Base-by-base conservation (phyloP, 1,140 invertebrate genomes). In the Lucilia cuprina region DNA sequence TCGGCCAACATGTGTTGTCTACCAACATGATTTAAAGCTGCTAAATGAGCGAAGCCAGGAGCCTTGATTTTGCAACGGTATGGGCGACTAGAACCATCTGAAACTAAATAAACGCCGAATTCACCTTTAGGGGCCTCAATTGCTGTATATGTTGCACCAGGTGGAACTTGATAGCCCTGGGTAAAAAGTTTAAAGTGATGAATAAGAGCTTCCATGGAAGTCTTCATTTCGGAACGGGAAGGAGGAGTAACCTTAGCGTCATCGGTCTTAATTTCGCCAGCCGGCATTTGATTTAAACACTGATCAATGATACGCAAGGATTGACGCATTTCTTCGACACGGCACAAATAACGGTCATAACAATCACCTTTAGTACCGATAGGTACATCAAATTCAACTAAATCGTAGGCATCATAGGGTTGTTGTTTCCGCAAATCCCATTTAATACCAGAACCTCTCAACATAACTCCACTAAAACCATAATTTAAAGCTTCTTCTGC, bases 181-280 rank as follows among this genome's bases (percentile, higher is more conserved):
- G 97, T 98, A 92, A 97, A 99, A 75, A 99, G 92, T 92, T 99
- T 99, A 92, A 99, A 99, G 91, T 99, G 98, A 92, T 99, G 99
- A 91, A 99, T 99, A 47, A 99, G 92, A 0, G 98, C 96, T 92
- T 99, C 99, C 99, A 99, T 99, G 0, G 98, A 99, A 0, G 95
- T 96, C 95, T 99, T 99, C 98, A 99, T 99, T 93, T 99, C 98
- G 49, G 94, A 93, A 82, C 99, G 93, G n/a, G 94, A 95, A 14
- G 99, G 99, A 50, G 98, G 96, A 0, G 95, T 94, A 9, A 99
- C 93, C 92, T 99, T 99, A 65, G 96, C 94, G 91, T 99, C 98
- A 91, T 99, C 98, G 0, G 96, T 95, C 92, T 97, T 96, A 25
- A 99, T 93, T 92, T 99, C 98, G 1, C 98, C 98, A 17, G 94